Evolutionary conservation across 1,140 invertebrate genomes (phyloP).

Genomic region (Chrysomallon squamiferum): DNA sequence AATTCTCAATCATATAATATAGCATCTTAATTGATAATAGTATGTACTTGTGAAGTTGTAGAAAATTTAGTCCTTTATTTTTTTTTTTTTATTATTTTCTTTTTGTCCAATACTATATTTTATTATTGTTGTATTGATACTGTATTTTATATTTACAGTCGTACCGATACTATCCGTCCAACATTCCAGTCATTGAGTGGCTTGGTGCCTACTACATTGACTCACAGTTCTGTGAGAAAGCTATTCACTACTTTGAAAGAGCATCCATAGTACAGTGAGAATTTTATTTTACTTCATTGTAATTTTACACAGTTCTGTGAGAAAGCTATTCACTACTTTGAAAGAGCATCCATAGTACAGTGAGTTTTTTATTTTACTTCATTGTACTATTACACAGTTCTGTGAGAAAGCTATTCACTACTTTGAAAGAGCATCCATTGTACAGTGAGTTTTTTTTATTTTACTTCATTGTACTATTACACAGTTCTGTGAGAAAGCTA

Average conservation of each 20-base stretch:
- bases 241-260: conserved; percentile 85
- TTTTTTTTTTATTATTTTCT: too few relatives aligned
- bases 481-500: conserved; percentile 88
- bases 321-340: conserved; percentile 88
- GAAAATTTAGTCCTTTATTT: too few relatives aligned
- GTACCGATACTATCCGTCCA: conserved; percentile 87
- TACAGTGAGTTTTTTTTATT: conserved; percentile 69
- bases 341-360: conserved; percentile 86
- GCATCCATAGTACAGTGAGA: conserved; percentile 82
- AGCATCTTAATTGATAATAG: too few relatives aligned
- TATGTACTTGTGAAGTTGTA: too few relatives aligned
- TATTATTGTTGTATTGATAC: too few relatives aligned
- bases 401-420: conserved; percentile 88
- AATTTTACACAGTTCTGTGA: conserved; percentile 78
- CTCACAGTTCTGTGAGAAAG: conserved; percentile 88
- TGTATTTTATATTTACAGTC: conserved; percentile 66
- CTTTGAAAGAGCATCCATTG: conserved; percentile 85
- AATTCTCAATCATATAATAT: too few relatives aligned
- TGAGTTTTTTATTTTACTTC: conserved; percentile 59
- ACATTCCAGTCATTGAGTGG: conserved; percentile 89
- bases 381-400: conserved; percentile 70
- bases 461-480: too few relatives aligned
- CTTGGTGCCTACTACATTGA: conserved; percentile 87
- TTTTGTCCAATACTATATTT: too few relatives aligned
- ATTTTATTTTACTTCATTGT: not conserved